Base-by-base conservation (phyloP, 2,888 invertebrate species). In the Palloptera scutellata region DNA sequence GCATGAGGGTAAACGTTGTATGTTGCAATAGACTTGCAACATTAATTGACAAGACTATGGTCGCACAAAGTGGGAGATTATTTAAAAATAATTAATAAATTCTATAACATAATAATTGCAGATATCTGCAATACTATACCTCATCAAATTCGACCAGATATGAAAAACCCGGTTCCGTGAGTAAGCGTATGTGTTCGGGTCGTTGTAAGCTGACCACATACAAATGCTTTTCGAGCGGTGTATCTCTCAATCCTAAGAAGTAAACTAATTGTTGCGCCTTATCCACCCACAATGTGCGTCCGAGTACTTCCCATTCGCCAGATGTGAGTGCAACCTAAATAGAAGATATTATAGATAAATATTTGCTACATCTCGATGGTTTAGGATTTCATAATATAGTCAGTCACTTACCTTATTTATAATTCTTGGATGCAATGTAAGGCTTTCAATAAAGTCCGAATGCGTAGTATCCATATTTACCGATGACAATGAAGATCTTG, bases 251-350 rank as follows among this genome's bases (percentile, higher is more conserved):
- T 5, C 94, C 97, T 78, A 94, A 90, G 86, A 98, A 97, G 87
- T 96, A 98, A 1, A 98, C 92, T 68, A 97, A 86, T 68, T 91
- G 89, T 71, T 91, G 88, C 4, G 87, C 82, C 70, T 89, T 89
- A 84, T 98, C 96, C 48, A 97, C 92, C 95, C 96, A 97, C 64
- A 97, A 87, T 85, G 91, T 91, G 70, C 91, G 89, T 41, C 93
- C 91, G 78, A 94, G 87, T 17, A 97, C 94, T 84, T 96, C 96
- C 97, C 97, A 97, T n/a, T 95, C 93, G 0, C 97, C 97, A 13
- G 89, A 88, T 0, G 97, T 97, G 75, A 97, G 86, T 0, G 92
- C 89, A 42, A 92, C 88, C 81, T 82, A 53, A 19, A 55, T 12
- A 86, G 85, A 52, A 86, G 74, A 76, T 85, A 4, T 30, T 6